Base-by-base conservation (phyloP, 2,113 vertebrate species). In the Oncorhynchus tshawytscha region DNA sequence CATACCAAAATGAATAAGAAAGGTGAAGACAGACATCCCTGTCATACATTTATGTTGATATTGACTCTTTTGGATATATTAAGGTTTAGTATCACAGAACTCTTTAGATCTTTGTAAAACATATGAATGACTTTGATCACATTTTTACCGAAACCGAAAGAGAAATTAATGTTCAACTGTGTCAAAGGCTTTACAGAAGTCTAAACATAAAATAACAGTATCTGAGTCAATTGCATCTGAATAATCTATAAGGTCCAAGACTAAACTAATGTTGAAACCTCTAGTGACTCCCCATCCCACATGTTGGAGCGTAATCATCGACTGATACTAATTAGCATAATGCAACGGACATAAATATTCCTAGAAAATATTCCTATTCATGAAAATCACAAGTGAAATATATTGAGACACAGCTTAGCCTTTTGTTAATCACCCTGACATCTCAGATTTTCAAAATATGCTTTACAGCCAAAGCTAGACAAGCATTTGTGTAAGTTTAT, bases 111-210 rank as follows among this genome's bases (percentile, higher is more conserved):
- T 39, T 20, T 73, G n/a, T 70, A 70, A 73, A 66, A 64, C 48
- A 54, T 75, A 6, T 5, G 8, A 31, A 69, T 24, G 2, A 64
- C 24, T 12, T 62, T 22, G 12, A 73, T 34, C 60, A 64, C 12
- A 22, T 9, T 24, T 3, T 59, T 29, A 16, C 29, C 5, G 60
- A 69, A 76, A 57, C 11, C 60, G 22, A 24, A 69, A 22, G 7
- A 59, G 13, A 73, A 62, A 62, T 20, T 4, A 18, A 13, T 27
- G 64, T 66, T 66, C 64, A 66, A 62, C 34, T 18, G 27, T 69
- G 18, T 75, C 74, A 39, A 70, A 75, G 7, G 65, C 74, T 31
- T 75, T 68, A 18, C 15, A 57, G 22, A 75, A 69, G 13, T 69
- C 51, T 22, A 75, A 51, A 69, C 57, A 75, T 13, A 69, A 29